Base-by-base conservation (phyloP, 1,140 invertebrate species). In the Drosophila parvula region DNA sequence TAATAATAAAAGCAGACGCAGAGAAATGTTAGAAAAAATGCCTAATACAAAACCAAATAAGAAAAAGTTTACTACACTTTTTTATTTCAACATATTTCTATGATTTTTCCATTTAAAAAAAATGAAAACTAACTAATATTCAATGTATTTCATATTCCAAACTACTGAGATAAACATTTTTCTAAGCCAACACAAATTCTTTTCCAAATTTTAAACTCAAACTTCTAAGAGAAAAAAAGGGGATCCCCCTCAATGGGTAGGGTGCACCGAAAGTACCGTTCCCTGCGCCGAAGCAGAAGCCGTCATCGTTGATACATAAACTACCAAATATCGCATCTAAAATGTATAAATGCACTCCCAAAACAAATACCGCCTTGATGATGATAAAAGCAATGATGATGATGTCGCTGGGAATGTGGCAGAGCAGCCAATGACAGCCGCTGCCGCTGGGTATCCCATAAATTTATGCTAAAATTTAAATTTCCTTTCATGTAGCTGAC, bases 381-480 rank as follows among this genome's bases (percentile, higher is more conserved):
- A 58, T 41, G 40, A 45, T 70, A 73, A 62, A 61, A 7, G 58
- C 43, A 38, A 18, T n/a, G 18, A 64, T 70, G 63, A 47, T 71
- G 68, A 71, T 70, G 68, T 58, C 43, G 43, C 36, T 56, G 9
- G 68, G 68, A 71, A 70, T 70, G 34, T n/a, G 30, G 27, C 22
- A 58, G 27, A 60, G 53, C 12, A 51, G 58, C 34, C 30, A 12
- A 47, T 22, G 16, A 32, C 28, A 9, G 27, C 48, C 16, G 48
- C 27, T 47, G 51, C 10, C n/a, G 45, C 14, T 12, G 7, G 47
- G 30, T 11, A 45, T 47, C 64, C 70, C 76, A 86, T 86, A 86
- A 86, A 86, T 86, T 86, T 88, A 86, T 88, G 82, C 82, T 86
- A 79, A 86, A 86, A 88, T 86, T 86, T 86, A 86, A 86, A 82